phyloP scores from a whole-genome alignment of 2,888 invertebrate genomes.

The Hyposoter didymator region DNA sequence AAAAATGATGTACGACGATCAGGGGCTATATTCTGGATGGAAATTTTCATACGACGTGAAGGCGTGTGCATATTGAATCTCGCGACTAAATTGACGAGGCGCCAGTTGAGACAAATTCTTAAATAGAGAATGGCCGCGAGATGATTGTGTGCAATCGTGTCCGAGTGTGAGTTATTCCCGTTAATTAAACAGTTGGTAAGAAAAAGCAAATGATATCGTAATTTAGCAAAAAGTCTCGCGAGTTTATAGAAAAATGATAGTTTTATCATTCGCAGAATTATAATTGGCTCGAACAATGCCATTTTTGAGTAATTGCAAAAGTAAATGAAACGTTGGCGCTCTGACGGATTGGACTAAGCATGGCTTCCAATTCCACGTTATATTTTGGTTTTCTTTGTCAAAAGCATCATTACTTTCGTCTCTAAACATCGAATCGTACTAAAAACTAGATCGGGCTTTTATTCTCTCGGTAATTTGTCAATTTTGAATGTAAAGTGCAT shows the following conservation, averaged over 20 bases:
- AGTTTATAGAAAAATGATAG: slow-evolving; percentile 2
- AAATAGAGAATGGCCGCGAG: slow-evolving; percentile 29
- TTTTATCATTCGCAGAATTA: not conserved
- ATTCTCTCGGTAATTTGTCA: slow-evolving; percentile 49
- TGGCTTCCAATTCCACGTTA: slow-evolving; percentile 23
- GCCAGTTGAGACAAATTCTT: slow-evolving; percentile 16
- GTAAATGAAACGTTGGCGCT: not conserved
- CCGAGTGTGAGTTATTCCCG: not conserved
- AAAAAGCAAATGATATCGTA: not conserved
- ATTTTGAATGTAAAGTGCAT: slow-evolving; percentile 73
- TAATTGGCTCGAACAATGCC: not conserved
- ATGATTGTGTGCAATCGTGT: slow-evolving; percentile 6
- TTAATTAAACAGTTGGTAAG: not conserved
- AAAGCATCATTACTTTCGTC: slow-evolving; percentile 25
- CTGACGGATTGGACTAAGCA: not conserved
- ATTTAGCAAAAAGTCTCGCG: not conserved
- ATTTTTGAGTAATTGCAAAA: slow-evolving; percentile 3
- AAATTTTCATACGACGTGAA: slow-evolving; percentile 27
- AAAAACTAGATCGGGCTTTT: slow-evolving; percentile 70
- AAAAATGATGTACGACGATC: slow-evolving; percentile 33
- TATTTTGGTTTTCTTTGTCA: slow-evolving; percentile 10
- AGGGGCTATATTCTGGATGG: not conserved
- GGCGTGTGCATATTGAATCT: slow-evolving; percentile 25
- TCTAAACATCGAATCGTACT: slow-evolving; percentile 51
- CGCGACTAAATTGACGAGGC: slow-evolving; percentile 29